Evolutionary conservation across 2,888 invertebrate genomes (phyloP).

Genomic region (Cosmia pyralina): DNA sequence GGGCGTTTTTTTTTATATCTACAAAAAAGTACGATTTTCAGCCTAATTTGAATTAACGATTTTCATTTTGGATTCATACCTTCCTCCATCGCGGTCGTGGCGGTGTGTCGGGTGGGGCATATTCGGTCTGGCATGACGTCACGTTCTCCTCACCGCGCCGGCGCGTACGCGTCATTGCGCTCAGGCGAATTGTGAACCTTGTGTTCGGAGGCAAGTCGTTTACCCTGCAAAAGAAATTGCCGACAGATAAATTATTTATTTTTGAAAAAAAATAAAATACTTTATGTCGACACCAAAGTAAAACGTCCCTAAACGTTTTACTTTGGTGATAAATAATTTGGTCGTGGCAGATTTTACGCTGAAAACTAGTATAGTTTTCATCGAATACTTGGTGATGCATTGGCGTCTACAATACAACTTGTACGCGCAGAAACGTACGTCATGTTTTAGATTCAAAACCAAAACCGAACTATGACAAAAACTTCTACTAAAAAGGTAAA

Average conservation of each 20-base stretch:
- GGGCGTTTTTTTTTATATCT: neutral
- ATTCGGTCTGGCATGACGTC: constrained; percentile 92
- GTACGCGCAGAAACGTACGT: too few relatives aligned
- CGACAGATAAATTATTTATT: too few relatives aligned
- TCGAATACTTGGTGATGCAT: too few relatives aligned
- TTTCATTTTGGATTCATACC: constrained; percentile 68
- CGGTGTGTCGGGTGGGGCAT: constrained; percentile 92
- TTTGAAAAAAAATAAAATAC: neutral
- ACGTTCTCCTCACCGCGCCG: constrained; percentile 92
- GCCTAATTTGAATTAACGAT: neutral
- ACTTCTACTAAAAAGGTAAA: too few relatives aligned
- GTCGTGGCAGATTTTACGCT: neutral
- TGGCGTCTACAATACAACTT: too few relatives aligned
- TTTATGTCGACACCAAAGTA: neutral
- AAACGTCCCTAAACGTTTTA: neutral
- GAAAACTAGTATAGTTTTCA: too few relatives aligned
- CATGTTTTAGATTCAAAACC: too few relatives aligned
- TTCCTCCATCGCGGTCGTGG: constrained; percentile 88
- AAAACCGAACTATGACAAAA: too few relatives aligned
- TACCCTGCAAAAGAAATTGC: constrained; percentile 79
- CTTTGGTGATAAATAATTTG: neutral
- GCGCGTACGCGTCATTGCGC: constrained; percentile 94
- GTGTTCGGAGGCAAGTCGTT: constrained; percentile 95
- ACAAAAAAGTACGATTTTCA: neutral
- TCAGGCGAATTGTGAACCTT: constrained; percentile 94